Base-by-base conservation (phyloP, 2,888 invertebrate species). In the Lycia hirtaria region DNA sequence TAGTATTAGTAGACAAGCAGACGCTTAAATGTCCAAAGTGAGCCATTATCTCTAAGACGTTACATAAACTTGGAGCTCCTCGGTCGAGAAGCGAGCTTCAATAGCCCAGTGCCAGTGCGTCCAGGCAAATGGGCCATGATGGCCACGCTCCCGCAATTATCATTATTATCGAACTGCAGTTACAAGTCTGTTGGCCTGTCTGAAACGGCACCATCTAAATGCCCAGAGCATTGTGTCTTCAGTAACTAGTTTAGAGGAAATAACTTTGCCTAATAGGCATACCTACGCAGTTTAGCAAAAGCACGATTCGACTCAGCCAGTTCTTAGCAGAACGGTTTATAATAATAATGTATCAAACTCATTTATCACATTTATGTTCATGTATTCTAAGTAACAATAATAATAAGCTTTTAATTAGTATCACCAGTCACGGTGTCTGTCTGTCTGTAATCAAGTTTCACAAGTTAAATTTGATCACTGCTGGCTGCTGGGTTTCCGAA, bases 61-160 rank as follows among this genome's bases (percentile, higher is more conserved):
- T 48, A 47, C 57, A 57, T 57, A 57, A 57, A 57, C 41, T 52
- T 43, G 37, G 19, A 14, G 47, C 51, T 52, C 17, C 53, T 43
- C 43, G 56, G 59, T 51, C 50, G 57, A 47, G 51, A 32, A 41
- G 35, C 55, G 55, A 56, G 58, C 54, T 53, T 45, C 59, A 57
- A 57, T 60, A 47, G 50, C 48, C 56, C 61, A 59, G 55, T 32
- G 40, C n/a, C 47, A 41, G 47, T 35, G 41, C 37, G 57, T 43
- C 37, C 28, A 47, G 41, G 60, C 65, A 73, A 76, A 71, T 71
- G 70, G 68, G 55, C 73, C 72, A 66, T 72, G 74, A 68, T 71
- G 67, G 66, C 65, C 75, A 72, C 72, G 75, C 67, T 68, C 65
- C 67, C 49, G 63, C 69, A 65, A 76, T 76, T 76, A 76, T 71